Conservation (phyloP, 2,888 invertebrate species). For the Thelaira solivaga region DNA sequence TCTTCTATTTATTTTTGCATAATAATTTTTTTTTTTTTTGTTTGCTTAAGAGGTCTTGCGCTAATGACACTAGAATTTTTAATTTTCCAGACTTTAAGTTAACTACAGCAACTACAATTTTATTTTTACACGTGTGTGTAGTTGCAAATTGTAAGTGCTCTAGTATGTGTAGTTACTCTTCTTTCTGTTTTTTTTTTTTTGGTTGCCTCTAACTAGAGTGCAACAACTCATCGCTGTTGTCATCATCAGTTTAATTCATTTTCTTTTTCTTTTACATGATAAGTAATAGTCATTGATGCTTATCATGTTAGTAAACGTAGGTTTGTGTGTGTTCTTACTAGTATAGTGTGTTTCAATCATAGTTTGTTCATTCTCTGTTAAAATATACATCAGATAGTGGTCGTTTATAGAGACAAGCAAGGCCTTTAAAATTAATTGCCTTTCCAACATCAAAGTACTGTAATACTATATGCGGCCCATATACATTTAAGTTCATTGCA, state of each 20-base stretch:
- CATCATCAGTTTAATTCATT: constrained; percentile 13
- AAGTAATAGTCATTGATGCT: constrained; percentile 37
- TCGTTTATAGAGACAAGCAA: too few relatives aligned
- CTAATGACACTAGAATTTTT: constrained; percentile 61
- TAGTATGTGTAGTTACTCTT: background rate
- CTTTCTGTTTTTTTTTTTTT: background rate
- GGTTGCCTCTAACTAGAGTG: background rate
- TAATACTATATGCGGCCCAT: too few relatives aligned
- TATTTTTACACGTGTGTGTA: too few relatives aligned
- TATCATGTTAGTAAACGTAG: background rate
- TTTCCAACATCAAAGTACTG: too few relatives aligned
- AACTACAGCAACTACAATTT: constrained; percentile 17
- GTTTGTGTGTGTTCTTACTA: background rate
- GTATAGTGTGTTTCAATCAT: too few relatives aligned
- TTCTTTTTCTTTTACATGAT: background rate
- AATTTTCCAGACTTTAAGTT: constrained; percentile 50
- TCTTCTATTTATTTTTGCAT: constrained; percentile 20
- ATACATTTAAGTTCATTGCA: too few relatives aligned
- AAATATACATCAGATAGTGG: too few relatives aligned
- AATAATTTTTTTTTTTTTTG: constrained; percentile 7
- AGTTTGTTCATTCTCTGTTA: too few relatives aligned
- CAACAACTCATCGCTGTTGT: constrained; percentile 25
- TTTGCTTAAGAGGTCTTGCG: constrained; percentile 39
- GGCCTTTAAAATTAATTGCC: too few relatives aligned
- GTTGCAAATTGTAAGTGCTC: constrained; percentile 8